Evolutionary conservation across 2,797 vertebrate genomes (phyloP), one percentile per base, ranked within the genome.

Genomic region (Strix occidentalis): DNA sequence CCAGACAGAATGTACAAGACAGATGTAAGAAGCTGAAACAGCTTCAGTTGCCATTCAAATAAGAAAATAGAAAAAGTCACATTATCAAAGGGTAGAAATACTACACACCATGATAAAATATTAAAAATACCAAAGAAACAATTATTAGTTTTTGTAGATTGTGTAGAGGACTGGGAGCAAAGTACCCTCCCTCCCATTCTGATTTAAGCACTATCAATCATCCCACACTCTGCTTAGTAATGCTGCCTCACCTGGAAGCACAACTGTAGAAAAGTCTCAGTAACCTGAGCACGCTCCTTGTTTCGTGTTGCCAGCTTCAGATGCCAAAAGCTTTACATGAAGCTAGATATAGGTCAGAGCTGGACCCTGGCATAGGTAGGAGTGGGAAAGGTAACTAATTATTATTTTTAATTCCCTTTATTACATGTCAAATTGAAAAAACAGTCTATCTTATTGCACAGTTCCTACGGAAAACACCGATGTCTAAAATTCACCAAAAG

Each of bases 271-370:
- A 75, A 29, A 60, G 20, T 13, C 53, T 60, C 2, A 2, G 29
- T 17, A 85, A 46, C 9, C 20, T 35, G 13, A 10, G 8, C 35
- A 35, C 0, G 1, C 43, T 61, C 53, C 13, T 6, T 6, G 6
- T 21, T 70, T 84, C 46, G 5, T 48, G 21, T 53, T 53, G n/a
- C 16, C 29, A 18, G 23, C 1, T 85, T 80, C 39, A 58, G 24
- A 93, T 26, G 20, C 23, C 9, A 43, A 72, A 89, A 65, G 28
- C 23, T 74, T 80, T 66, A 50, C 3, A 5, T 1, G 3, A 83
- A n/a, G 25, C 9, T 54, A 35, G 51, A 48, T 14, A 33, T 3
- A 5, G 24, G 8, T 61, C 75, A 70, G 29, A 70, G 13, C 18
- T 83, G 1, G 7, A 79, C 33, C 13, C 48, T 58, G 3, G 16